Percentiles rank a stretch among this genome's conserved stretches.
Conservation (phyloP, 2,113 vertebrate species). For the Cyanistes caeruleus region DNA sequence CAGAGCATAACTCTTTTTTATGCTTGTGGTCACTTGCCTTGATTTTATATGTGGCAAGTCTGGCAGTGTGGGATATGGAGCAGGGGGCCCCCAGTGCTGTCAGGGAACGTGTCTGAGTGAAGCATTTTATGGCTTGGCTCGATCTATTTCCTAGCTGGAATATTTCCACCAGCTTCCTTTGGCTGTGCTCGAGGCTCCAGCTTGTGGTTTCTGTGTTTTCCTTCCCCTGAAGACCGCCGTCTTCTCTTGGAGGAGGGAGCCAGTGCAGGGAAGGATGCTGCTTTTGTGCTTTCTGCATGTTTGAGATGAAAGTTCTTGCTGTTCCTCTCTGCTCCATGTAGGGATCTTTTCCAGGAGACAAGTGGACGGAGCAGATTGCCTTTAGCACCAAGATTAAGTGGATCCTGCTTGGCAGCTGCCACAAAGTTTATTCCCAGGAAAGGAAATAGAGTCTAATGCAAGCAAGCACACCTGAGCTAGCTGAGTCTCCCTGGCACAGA, state of each 20-base stretch:
- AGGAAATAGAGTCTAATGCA: background rate
- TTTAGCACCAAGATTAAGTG: background rate
- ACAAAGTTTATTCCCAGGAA: background rate
- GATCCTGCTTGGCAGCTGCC: background rate
- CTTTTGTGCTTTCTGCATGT: background rate
- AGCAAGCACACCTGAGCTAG: background rate
- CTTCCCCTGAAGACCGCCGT: background rate
- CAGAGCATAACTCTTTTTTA: slow-evolving; percentile 47
- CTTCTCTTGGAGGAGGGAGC: background rate
- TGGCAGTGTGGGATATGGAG: background rate
- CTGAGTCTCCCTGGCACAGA: background rate
- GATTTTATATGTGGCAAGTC: slow-evolving; percentile 11
- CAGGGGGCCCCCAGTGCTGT: background rate
- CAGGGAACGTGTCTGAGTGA: slow-evolving; percentile 24
- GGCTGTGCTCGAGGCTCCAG: background rate
- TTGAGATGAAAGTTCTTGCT: background rate
- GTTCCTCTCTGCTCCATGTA: background rate
- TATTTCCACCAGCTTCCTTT: slow-evolving; percentile 6
- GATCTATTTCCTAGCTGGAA: slow-evolving; percentile 45
- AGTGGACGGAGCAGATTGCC: background rate
- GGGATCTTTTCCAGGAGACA: background rate
- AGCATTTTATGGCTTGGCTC: slow-evolving; percentile 33
- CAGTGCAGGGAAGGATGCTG: background rate
- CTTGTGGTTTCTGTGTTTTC: slow-evolving; percentile 53
- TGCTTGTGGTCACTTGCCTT: slow-evolving; percentile 32